Evolutionary conservation across 2,113 vertebrate genomes (phyloP), one percentile per base, ranked within the genome.

Genomic region (Urocitellus parryii): DNA sequence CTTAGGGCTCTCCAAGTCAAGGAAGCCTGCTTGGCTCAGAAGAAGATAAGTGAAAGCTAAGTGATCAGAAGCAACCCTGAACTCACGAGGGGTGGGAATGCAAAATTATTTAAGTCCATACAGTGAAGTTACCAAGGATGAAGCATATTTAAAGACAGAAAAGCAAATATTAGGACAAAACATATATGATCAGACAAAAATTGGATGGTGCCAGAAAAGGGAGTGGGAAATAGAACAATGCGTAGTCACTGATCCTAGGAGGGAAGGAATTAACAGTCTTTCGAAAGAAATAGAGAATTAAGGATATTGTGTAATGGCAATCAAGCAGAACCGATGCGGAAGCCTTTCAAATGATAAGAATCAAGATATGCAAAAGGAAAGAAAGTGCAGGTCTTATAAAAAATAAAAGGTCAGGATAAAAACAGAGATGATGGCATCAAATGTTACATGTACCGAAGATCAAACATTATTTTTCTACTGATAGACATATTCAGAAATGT

Each of bases 231-330:
- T 29, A 67, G 10, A 90, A 74, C 4, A 83, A 82, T 34, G 20
- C 2, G 4, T 53, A 84, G 34, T 87, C 65, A n/a, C 48, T 93
- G 72, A 65, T 90, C 20, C 48, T 1, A 48, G 24, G 56, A 80
- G 0, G 37, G 14, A 95, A 84, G 37, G 14, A 95, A 84, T 91
- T 82, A 68, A n/a, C 27, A 88, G 6, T n/a, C 22, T 91, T 94
- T 93, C 37, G 53, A 86, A 91, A 89, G 53, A n/a, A 92, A 79
- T 32, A 25, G 29, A 92, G 34, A 34, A 81, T 51, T 65, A 91
- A 91, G 42, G 14, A 29, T 7, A 85, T 76, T 45, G 7, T n/a
- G 13, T 48, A 76, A 56, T n/a, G 24, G 7, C 34, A 80, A 72
- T 72, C 34, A 37, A 27, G 80, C 8, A 92, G 73, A 95, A 90